Conservation (phyloP, 2,113 vertebrate species). For the Castor canadensis region DNA sequence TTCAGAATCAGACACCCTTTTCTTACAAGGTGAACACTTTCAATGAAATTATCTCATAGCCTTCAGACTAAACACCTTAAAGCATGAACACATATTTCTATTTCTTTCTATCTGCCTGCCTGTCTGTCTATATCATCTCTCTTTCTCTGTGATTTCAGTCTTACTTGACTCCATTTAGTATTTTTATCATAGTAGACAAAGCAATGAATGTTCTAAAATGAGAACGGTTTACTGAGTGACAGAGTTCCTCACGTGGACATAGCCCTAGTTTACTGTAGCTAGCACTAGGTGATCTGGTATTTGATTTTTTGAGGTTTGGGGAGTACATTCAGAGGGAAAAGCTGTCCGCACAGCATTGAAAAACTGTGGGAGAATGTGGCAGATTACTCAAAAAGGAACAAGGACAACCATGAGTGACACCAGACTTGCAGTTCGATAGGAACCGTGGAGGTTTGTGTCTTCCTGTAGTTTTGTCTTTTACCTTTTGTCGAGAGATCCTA, state of each 20-base stretch:
- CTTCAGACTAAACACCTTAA: neutral
- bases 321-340: neutral
- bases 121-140: neutral
- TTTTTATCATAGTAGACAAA: neutral
- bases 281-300: neutral
- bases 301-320: neutral
- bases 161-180: neutral
- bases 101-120: neutral
- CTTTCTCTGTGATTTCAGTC: neutral
- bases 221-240: neutral
- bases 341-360: slow-evolving; percentile 59
- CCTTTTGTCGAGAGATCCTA: neutral
- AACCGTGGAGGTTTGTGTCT: neutral
- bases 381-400: slow-evolving; percentile 41
- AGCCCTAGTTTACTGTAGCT: neutral
- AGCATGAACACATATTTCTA: neutral
- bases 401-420: slow-evolving; percentile 37
- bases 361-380: slow-evolving; percentile 60
- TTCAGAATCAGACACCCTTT: no score
- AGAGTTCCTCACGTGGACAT: neutral
- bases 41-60: neutral
- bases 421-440: slow-evolving; percentile 69
- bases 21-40: neutral
- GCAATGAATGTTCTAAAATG: slow-evolving; percentile 2
- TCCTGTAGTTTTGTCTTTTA: neutral